These are phyloP conservation scores for Aptenodytes forsteri DNA, from an alignment of 2,113 vertebrate species.

Conservation along the genomic window DNA sequence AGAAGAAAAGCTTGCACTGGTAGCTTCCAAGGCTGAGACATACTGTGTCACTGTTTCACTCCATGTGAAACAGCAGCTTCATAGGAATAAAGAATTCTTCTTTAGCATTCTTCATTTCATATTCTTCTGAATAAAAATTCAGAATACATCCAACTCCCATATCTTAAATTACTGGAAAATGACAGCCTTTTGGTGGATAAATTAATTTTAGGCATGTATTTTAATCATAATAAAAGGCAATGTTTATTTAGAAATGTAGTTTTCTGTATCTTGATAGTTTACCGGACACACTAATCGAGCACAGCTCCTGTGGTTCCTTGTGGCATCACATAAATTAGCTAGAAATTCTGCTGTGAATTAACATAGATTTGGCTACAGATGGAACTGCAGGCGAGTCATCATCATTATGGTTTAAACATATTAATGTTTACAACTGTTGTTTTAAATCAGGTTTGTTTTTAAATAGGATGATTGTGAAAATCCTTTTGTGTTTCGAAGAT, in stretches of 20 bases:
- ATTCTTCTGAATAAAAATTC: not conserved
- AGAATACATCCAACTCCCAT: not conserved
- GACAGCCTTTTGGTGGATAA: not conserved
- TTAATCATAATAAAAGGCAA: not conserved
- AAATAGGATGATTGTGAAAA: not conserved
- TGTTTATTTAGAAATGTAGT: not conserved
- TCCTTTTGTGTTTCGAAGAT: not conserved
- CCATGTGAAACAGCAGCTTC: not conserved
- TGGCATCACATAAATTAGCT: not conserved
- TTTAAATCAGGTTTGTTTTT: constrained; percentile 3
- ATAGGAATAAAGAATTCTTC: not conserved
- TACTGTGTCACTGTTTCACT: not conserved
- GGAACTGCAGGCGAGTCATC: not conserved
- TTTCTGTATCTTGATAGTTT: not conserved
- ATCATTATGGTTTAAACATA: not conserved
- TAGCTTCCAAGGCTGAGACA: not conserved
- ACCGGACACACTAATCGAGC: not conserved
- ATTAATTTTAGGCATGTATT: not conserved
- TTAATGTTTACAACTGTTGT: not conserved
- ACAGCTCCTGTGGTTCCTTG: not conserved
- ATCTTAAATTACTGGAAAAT: not conserved
- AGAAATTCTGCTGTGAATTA: not conserved
- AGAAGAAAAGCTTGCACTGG: not conserved
- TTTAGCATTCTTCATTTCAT: not conserved
- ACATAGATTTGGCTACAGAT: constrained; percentile 8